Evolutionary conservation across 53 echinoderm and acorn worm species (phyloP).

Genomic region (Holothuria scabra): DNA sequence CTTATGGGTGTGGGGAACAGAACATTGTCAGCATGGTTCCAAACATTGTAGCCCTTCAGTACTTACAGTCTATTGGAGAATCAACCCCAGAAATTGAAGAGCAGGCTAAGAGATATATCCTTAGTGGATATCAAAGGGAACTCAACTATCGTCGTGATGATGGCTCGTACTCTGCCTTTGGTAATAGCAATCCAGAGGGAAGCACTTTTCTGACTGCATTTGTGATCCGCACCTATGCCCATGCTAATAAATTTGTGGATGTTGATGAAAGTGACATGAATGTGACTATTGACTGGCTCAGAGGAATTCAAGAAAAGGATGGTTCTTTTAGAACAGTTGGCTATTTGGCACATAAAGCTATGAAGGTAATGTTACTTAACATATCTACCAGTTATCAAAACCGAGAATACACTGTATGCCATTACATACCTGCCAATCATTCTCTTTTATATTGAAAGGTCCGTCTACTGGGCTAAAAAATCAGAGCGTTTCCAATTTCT

Average conservation of each 20-base stretch:
- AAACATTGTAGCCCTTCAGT: conserved; percentile 82
- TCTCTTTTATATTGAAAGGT: no score
- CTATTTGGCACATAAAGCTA: conserved; percentile 78
- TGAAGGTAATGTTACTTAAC: conserved; percentile 66
- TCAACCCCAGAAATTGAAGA: conserved; percentile 58
- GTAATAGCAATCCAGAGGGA: conserved; percentile 63
- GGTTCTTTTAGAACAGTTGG: conserved; percentile 87
- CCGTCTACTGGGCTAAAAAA: no score
- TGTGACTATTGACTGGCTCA: conserved; percentile 83
- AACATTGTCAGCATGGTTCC: conserved; percentile 86
- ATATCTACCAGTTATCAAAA: neutral
- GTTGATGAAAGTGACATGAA: conserved; percentile 82
- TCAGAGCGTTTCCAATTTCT: no score
- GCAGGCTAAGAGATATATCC: conserved; percentile 71
- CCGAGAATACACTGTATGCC: no score
- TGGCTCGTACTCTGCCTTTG: conserved; percentile 87
- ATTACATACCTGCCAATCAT: no score
- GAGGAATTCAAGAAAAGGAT: conserved; percentile 60
- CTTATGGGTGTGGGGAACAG: conserved; percentile 92
- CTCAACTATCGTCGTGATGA: conserved; percentile 83
- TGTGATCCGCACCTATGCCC: conserved; percentile 81
- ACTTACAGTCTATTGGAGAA: conserved; percentile 73
- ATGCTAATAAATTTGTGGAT: conserved; percentile 73
- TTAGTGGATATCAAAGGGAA: conserved; percentile 86
- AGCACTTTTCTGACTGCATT: conserved; percentile 91